Percentiles rank a stretch among this genome's conserved stretches.
phyloP scores from a whole-genome alignment of 2,888 invertebrate species.

The Lithosia quadra region DNA sequence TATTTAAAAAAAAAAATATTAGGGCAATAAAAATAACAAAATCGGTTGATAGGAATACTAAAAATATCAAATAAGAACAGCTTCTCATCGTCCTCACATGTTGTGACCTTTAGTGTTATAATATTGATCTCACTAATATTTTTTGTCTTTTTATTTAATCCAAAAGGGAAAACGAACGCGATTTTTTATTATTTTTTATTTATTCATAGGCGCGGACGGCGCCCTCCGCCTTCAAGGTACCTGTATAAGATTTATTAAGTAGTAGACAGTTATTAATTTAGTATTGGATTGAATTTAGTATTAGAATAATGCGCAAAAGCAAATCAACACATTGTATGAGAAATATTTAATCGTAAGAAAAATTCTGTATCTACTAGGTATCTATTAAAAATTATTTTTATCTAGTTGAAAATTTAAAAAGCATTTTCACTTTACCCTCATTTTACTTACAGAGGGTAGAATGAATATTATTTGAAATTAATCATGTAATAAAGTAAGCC shows the following conservation, averaged over 20 bases:
- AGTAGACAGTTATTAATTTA: not conserved
- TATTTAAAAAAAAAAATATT: not conserved
- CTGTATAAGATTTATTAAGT: conserved; percentile 22
- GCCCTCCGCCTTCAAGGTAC: conserved; percentile 22
- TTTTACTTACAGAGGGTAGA: not conserved
- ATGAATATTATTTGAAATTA: not conserved
- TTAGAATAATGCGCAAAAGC: too few species aligned
- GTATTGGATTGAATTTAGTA: not conserved
- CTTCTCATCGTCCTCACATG: conserved; percentile 22
- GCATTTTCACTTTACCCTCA: not conserved
- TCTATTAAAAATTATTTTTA: too few species aligned
- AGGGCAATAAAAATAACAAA: not conserved
- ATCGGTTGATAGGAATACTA: too few species aligned
- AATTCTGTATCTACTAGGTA: too few species aligned
- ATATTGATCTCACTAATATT: not conserved
- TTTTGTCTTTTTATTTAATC: conserved; percentile 6
- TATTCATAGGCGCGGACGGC: conserved; percentile 20
- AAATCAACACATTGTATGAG: too few species aligned
- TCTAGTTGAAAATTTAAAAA: too few species aligned
- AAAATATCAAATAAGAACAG: not conserved
- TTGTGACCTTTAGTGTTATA: conserved; percentile 1
- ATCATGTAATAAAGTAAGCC: too few species aligned
- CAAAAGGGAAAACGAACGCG: conserved; percentile 36
- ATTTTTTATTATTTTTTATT: conserved; percentile 31
- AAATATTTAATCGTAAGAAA: too few species aligned